Conservation (phyloP, 1,140 invertebrate species). For the Papilio xuthus region DNA sequence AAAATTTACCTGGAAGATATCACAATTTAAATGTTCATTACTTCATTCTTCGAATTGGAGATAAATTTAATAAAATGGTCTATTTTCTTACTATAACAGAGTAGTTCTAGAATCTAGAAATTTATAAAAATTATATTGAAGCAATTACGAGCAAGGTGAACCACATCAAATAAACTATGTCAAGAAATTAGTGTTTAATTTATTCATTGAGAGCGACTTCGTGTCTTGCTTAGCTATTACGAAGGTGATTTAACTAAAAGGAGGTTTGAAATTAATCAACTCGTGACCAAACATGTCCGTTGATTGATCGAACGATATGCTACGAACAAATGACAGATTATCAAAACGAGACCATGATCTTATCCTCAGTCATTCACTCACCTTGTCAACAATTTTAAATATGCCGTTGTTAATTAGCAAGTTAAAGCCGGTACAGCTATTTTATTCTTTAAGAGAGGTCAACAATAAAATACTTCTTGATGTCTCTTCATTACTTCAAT, state of each 20-base stretch:
- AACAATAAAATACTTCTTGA: not conserved
- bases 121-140: constrained; percentile 51
- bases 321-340: constrained; percentile 23
- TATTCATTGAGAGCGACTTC: constrained; percentile 72
- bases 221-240: constrained; percentile 67
- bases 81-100: constrained; percentile 27
- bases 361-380: constrained; percentile 25
- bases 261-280: constrained; percentile 62
- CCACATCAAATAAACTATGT: constrained; percentile 72
- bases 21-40: not conserved
- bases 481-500: not conserved
- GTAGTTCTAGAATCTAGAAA: constrained; percentile 35
- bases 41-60: not conserved
- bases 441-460: not conserved
- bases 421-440: not conserved
- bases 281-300: constrained; percentile 43
- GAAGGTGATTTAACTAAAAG: constrained; percentile 56
- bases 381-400: constrained; percentile 29
- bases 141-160: constrained; percentile 75
- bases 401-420: not conserved
- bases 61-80: too few relatives aligned
- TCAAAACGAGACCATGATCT: not conserved
- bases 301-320: constrained; percentile 29
- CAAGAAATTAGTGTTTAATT: constrained; percentile 79
- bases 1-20: too few relatives aligned